These are phyloP conservation scores for Lagorchestes hirsutus DNA, from an alignment of 2,797 vertebrate species.

Conservation along the genomic window DNA sequence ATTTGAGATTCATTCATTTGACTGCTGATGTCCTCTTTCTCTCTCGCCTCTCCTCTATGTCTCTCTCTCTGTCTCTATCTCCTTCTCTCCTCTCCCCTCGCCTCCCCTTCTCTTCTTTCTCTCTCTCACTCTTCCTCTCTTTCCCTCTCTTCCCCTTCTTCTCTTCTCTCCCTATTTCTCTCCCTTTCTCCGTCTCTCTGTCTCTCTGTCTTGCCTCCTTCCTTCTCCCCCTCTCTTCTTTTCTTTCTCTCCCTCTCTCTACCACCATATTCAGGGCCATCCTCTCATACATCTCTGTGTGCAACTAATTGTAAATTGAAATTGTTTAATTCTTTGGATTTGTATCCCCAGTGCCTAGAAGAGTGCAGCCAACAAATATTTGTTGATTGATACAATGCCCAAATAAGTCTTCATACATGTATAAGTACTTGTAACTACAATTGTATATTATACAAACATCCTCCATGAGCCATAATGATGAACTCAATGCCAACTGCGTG, in stretches of 20 bases:
- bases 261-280: neutral
- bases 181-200: fast-evolving
- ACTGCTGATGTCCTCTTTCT: neutral
- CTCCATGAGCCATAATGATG: neutral
- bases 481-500: neutral
- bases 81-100: fast-evolving
- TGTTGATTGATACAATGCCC: neutral
- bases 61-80: no score
- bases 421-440: neutral
- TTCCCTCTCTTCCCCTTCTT: no score
- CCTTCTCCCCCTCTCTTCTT: neutral
- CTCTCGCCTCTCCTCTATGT: neutral
- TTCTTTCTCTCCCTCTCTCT: neutral
- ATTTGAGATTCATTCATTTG: constrained; percentile 23
- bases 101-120: neutral
- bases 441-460: neutral
- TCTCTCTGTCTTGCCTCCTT: fast-evolving
- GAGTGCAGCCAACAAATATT: neutral
- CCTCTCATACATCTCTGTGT: neutral
- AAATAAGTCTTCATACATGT: neutral
- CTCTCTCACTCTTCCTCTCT: fast-evolving
- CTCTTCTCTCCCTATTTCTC: neutral
- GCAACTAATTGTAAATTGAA: neutral
- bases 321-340: neutral
- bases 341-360: neutral